phyloP scores from a whole-genome alignment of 1,140 invertebrate species.

The Scaptomyza montana region DNA sequence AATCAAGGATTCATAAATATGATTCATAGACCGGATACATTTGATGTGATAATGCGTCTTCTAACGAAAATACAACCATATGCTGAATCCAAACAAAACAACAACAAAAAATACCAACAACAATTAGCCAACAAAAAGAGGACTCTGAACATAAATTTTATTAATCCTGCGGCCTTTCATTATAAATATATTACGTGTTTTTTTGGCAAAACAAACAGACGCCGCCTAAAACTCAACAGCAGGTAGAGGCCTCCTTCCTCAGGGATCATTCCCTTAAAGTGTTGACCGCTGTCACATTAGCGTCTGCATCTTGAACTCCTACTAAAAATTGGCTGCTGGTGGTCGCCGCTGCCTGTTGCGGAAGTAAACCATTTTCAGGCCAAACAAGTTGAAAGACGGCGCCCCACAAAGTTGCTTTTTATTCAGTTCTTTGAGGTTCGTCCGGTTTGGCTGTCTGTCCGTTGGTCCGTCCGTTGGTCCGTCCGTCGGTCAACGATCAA shows the following conservation, averaged over 20 bases:
- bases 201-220: conserved; percentile 72
- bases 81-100: conserved; percentile 48
- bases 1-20: conserved; percentile 16
- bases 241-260: conserved; percentile 48
- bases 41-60: conserved; percentile 57
- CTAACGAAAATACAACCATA: conserved; percentile 56
- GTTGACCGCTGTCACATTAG: conserved; percentile 77
- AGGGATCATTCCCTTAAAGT: conserved; percentile 60
- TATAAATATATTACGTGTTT: conserved; percentile 81
- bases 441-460: not conserved
- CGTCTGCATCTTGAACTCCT: conserved; percentile 44
- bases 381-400: conserved; percentile 62
- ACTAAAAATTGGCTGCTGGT: conserved; percentile 60
- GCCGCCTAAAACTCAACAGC: conserved; percentile 44
- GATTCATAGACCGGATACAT: conserved; percentile 67
- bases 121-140: conserved; percentile 47
- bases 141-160: conserved; percentile 10
- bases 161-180: conserved; percentile 56
- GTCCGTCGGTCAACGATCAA: conserved; percentile 47
- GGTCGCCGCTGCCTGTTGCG: conserved; percentile 48
- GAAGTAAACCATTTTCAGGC: conserved; percentile 75
- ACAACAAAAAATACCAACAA: conserved; percentile 61
- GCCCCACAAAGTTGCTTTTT: conserved; percentile 76
- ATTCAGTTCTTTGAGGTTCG: conserved; percentile 29
- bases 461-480: not conserved